Percentiles rank a stretch among this genome's conserved stretches.
These are phyloP conservation scores for Rhabdomys pumilio DNA, from an alignment of 2,797 vertebrate genomes.

Conservation along the genomic window DNA sequence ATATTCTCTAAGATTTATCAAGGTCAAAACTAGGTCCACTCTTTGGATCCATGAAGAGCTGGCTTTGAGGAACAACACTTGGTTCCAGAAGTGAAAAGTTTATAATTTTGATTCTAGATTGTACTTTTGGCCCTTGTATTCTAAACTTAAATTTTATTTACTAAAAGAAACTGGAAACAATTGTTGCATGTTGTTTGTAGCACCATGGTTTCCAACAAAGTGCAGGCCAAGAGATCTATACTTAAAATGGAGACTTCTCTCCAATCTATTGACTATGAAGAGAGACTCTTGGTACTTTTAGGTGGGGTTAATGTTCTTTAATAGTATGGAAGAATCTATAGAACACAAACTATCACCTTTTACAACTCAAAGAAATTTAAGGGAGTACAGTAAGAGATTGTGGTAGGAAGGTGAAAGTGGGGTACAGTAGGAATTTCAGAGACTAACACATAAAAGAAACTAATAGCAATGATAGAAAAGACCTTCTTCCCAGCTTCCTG, in stretches of 20 bases:
- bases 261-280: background rate
- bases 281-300: background rate
- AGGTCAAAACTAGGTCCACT: background rate
- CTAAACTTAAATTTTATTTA: background rate
- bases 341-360: background rate
- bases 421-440: background rate
- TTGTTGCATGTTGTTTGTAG: no score
- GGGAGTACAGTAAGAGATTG: background rate
- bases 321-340: background rate
- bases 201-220: background rate
- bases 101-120: background rate
- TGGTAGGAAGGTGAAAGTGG: background rate
- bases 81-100: background rate
- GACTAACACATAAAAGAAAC: background rate
- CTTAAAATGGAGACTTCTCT: background rate
- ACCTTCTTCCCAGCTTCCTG: rapidly evolving
- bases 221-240: background rate
- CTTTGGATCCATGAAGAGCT: background rate
- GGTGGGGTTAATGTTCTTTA: background rate
- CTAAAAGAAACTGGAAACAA: background rate
- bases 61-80: background rate
- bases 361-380: background rate
- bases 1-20: background rate
- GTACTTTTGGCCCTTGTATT: background rate
- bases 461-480: background rate